A percentile compares a stretch with the other conserved stretches of the same genome.
Conservation (phyloP, 2,888 invertebrate genomes). For the Drosophila antonietae region DNA sequence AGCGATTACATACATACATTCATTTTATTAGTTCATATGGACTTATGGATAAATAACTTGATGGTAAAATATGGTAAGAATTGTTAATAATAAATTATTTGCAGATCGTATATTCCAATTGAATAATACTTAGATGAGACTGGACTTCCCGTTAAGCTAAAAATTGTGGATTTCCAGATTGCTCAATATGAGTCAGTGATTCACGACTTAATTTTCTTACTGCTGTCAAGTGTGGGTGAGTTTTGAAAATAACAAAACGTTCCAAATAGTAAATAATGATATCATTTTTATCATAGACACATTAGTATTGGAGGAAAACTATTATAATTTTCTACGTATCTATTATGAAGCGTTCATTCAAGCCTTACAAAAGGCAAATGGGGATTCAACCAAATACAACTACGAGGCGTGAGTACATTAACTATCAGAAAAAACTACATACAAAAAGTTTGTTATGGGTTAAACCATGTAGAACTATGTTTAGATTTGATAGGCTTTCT, state of each 20-base stretch:
- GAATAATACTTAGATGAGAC: constrained; percentile 43
- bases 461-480: not conserved
- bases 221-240: constrained; percentile 85
- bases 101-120: not conserved
- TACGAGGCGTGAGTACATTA: constrained; percentile 82
- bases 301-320: constrained; percentile 84
- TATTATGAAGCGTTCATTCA: constrained; percentile 86
- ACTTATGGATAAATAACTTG: constrained; percentile 88
- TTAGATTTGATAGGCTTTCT: not conserved
- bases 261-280: no score
- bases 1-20: not conserved
- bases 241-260: not conserved
- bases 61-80: constrained; percentile 85
- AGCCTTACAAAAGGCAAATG: constrained; percentile 83
- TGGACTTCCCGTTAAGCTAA: constrained; percentile 85
- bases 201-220: constrained; percentile 86
- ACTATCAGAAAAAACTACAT: not conserved
- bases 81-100: no score
- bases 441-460: not conserved
- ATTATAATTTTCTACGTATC: constrained; percentile 85
- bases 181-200: constrained; percentile 85
- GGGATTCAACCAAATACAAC: constrained; percentile 83
- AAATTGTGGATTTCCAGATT: constrained; percentile 87
- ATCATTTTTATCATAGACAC: constrained; percentile 60
- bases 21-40: constrained; percentile 83